Evolutionary conservation across 2,888 invertebrate genomes (phyloP), one percentile per base, ranked within the genome.

Genomic region (Ectemnius continuus): DNA sequence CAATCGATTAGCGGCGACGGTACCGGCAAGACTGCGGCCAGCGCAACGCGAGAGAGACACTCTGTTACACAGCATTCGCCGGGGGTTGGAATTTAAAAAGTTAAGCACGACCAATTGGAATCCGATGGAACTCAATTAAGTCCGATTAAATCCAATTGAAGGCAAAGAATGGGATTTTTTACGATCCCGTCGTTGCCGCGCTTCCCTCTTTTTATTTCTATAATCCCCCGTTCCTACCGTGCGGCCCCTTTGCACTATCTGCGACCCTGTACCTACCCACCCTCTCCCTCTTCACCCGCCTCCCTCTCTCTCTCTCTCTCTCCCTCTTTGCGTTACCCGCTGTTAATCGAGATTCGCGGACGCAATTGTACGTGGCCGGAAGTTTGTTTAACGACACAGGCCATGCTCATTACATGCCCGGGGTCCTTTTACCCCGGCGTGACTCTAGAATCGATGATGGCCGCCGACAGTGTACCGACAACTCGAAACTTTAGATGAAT

Each of bases 41-140:
- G n/a, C 52, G 20, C 62, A 65, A 20, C 18, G 45, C 6, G 0
- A 18, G 14, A 16, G 47, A 20, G 36, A 26, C 28, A 46, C 14
- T 16, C 52, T 52, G 52, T 52, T 36, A 36, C 36, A 36, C 36
- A 36, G 36, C 36, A 36, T 36, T 36, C 36, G 36, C 36, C 36
- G 66, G 2, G 58, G 36, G 36, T n/a, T 6, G 46, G 28, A 47
- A 16, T 64, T 59, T 68, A 64, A 61, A 67, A 67, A 67, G 70
- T 66, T 72, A 70, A 67, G 67, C 47, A 57, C 69, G 47, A 56
- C 60, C 70, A 26, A 74, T 70, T 57, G 68, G 74, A 67, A 64
- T 67, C 62, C 72, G 67, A 79, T 67, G 70, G 71, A 68, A 76
- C 73, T 74, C 76, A 18, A 76, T 70, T 67, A 71, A 73, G 63